Conservation (phyloP, 2,888 invertebrate genomes). For the Uloborus plumipes region DNA sequence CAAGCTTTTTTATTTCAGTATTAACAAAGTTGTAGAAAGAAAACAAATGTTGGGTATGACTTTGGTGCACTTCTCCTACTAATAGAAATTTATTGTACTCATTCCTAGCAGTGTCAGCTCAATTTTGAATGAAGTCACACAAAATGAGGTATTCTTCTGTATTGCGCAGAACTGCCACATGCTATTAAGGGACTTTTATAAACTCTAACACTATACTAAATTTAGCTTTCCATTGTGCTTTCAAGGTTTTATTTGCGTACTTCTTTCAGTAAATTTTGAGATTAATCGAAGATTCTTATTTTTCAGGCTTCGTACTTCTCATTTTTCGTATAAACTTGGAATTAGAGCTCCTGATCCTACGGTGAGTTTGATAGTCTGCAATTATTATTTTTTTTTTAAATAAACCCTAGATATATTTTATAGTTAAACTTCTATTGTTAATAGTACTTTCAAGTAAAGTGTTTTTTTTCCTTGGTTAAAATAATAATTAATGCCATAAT, state of each 20-base stretch:
- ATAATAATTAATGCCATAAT: no score
- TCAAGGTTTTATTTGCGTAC: neutral
- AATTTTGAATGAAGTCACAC: no score
- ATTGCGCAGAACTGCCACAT: neutral
- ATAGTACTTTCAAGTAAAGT: no score
- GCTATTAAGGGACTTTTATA: neutral
- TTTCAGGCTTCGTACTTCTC: constrained; percentile 69
- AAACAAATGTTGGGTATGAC: no score
- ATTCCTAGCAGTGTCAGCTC: no score
- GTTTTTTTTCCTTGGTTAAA: neutral
- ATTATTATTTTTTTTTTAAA: no score
- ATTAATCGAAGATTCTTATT: constrained; percentile 32
- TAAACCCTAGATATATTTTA: no score
- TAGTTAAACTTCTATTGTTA: no score
- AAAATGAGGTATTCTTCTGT: neutral
- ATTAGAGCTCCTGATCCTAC: constrained; percentile 66
- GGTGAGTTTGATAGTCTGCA: constrained; percentile 15
- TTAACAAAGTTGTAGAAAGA: no score
- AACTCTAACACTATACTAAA: neutral
- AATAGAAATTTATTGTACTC: no score
- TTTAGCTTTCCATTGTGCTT: neutral
- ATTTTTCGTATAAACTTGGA: constrained; percentile 70
- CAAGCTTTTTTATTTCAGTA: no score
- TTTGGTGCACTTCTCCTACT: no score
- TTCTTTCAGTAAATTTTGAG: neutral